These are phyloP conservation scores for Dicyrtomina minuta DNA, from an alignment of 2,888 invertebrate species.

Conservation along the genomic window DNA sequence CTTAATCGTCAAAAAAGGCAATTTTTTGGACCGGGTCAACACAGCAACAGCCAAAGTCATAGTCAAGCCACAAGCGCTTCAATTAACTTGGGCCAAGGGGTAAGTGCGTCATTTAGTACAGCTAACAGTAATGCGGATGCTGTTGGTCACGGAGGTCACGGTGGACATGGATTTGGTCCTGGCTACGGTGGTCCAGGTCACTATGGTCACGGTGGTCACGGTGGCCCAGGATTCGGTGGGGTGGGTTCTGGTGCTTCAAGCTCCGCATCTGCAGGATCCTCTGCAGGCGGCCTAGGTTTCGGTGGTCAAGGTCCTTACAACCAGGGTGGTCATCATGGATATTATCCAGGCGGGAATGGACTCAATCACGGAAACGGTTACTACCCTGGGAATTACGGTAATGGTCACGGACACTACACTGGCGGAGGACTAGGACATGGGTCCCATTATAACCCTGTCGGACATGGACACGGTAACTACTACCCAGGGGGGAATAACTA, in stretches of 20 bases:
- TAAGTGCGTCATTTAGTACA: conserved; percentile 36
- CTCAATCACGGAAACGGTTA: conserved; percentile 13
- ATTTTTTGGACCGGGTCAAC: conserved; percentile 26
- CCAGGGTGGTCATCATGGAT: not conserved
- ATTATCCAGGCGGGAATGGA: not conserved
- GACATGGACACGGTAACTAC: not conserved
- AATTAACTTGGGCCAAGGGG: conserved; percentile 32
- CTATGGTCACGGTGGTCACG: not conserved
- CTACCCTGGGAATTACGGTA: conserved; percentile 19
- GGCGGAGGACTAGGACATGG: conserved; percentile 15
- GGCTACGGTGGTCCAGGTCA: conserved; percentile 12
- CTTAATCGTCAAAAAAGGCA: conserved; percentile 16
- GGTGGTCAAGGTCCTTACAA: conserved; percentile 6
- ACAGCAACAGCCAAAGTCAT: conserved; percentile 14
- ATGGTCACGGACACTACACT: conserved; percentile 20
- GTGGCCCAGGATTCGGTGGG: not conserved
- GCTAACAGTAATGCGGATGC: conserved; percentile 18
- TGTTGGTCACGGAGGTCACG: conserved; percentile 10
- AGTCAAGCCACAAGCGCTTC: conserved; percentile 32
- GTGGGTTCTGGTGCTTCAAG: not conserved
- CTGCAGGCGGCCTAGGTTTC: not conserved
- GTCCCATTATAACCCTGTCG: not conserved
- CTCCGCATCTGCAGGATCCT: too few species aligned
- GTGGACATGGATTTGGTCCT: conserved; percentile 18
- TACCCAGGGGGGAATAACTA: conserved; percentile 23